Evolutionary conservation across 2,113 vertebrate species (phyloP).

Genomic region (Empidonax alnorum): DNA sequence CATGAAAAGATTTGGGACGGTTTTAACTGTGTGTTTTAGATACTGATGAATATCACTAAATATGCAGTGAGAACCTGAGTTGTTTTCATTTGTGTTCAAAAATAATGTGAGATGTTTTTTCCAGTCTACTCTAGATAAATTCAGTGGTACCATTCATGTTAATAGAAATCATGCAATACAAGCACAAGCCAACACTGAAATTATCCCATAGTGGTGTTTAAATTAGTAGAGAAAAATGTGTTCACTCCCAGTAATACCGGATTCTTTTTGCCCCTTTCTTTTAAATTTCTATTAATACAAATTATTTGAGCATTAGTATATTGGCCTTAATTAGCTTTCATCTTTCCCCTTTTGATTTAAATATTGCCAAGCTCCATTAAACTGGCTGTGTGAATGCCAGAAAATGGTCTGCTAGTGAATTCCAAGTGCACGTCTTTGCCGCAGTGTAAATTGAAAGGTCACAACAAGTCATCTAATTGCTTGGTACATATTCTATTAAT

Average conservation of each 20-base stretch:
- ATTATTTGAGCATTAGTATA: conserved; percentile 36
- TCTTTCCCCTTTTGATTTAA: conserved; percentile 37
- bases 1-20: not conserved
- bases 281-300: conserved; percentile 38
- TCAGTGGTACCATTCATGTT: not conserved
- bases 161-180: not conserved
- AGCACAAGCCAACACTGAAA: not conserved
- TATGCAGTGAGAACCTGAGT: not conserved
- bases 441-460: conserved; percentile 14
- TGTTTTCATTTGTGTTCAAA: not conserved
- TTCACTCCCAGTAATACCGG: not conserved
- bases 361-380: conserved; percentile 47
- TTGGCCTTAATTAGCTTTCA: conserved; percentile 44
- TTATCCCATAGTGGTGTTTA: not conserved
- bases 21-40: not conserved
- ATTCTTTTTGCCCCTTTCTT: conserved; percentile 1
- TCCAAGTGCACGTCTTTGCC: not conserved
- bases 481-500: not conserved
- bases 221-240: not conserved
- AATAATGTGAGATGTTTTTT: not conserved
- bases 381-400: not conserved
- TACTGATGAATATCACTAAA: not conserved
- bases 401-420: conserved; percentile 14
- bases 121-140: not conserved
- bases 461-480: not conserved